Percentiles rank a stretch among this genome's conserved stretches.
These are phyloP conservation scores for Thalpophila matura DNA, from an alignment of 2,888 invertebrate species.

Conservation along the genomic window DNA sequence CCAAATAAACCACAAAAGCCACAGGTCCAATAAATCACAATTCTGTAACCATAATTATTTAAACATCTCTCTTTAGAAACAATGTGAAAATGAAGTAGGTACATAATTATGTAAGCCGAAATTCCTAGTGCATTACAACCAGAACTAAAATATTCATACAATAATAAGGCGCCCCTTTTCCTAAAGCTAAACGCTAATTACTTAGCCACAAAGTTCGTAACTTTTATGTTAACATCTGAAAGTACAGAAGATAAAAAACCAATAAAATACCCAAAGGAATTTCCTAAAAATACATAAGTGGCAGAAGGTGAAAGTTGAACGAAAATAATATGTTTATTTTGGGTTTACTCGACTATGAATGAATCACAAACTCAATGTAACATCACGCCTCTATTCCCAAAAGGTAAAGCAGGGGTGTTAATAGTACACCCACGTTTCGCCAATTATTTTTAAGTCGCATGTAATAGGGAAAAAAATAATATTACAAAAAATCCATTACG, in stretches of 20 bases:
- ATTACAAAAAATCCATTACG: too few relatives aligned
- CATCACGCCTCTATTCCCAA: too few relatives aligned
- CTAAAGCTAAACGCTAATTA: slow-evolving; percentile 38
- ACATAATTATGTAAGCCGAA: slow-evolving; percentile 30
- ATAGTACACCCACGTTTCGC: too few relatives aligned
- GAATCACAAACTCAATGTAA: too few relatives aligned
- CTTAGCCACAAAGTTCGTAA: slow-evolving; percentile 13
- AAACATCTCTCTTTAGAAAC: slow-evolving; percentile 16
- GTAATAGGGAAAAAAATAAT: too few relatives aligned
- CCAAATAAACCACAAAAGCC: neutral
- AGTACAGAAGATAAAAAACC: slow-evolving; percentile 7
- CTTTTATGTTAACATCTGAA: slow-evolving; percentile 27
- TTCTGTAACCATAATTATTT: slow-evolving; percentile 2
- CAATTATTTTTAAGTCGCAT: too few relatives aligned
- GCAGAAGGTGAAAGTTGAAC: slow-evolving; percentile 9
- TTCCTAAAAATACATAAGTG: neutral
- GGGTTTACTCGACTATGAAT: too few relatives aligned
- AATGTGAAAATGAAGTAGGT: slow-evolving; percentile 36
- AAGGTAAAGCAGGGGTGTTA: too few relatives aligned
- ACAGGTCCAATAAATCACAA: too few relatives aligned
- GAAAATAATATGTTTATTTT: neutral
- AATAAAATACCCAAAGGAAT: slow-evolving; percentile 16
- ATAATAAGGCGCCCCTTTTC: slow-evolving; percentile 25
- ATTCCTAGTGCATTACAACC: slow-evolving; percentile 2
- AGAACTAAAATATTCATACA: slow-evolving; percentile 31